Evolutionary conservation across 2,888 invertebrate species (phyloP).

Genomic region (Siphonodentalium dalli): DNA sequence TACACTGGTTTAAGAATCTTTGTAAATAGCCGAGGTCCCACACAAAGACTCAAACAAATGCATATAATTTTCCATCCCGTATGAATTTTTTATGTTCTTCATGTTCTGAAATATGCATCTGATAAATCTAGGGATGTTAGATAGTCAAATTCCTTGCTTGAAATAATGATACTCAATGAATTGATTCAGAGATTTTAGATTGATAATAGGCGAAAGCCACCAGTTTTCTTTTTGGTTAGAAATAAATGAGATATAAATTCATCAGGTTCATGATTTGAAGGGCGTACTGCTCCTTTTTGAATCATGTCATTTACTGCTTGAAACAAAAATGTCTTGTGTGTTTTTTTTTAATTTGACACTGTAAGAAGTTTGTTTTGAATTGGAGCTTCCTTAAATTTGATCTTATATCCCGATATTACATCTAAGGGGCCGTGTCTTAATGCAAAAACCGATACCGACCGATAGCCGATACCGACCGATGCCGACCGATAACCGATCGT

Average conservation of each 20-base stretch:
- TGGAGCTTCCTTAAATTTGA: background rate
- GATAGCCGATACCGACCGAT: no score
- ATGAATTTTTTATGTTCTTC: constrained; percentile 1
- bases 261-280: background rate
- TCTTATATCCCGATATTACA: background rate
- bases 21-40: constrained; percentile 7
- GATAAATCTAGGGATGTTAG: constrained; percentile 4
- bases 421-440: no score
- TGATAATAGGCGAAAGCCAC: constrained; percentile 5
- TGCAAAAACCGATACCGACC: no score
- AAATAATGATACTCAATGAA: constrained; percentile 4
- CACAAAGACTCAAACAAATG: constrained; percentile 7
- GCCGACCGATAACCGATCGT: no score
- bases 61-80: background rate
- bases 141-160: constrained; percentile 6
- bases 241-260: background rate
- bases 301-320: no score
- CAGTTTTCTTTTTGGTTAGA: background rate
- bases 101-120: constrained; percentile 7
- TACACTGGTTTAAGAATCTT: constrained; percentile 1
- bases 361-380: background rate
- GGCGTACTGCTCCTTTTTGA: background rate
- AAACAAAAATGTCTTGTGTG: no score
- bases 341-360: background rate
- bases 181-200: constrained; percentile 2